phyloP scores from a whole-genome alignment of 2,113 vertebrate genomes.

The Lipotes vexillifer region DNA sequence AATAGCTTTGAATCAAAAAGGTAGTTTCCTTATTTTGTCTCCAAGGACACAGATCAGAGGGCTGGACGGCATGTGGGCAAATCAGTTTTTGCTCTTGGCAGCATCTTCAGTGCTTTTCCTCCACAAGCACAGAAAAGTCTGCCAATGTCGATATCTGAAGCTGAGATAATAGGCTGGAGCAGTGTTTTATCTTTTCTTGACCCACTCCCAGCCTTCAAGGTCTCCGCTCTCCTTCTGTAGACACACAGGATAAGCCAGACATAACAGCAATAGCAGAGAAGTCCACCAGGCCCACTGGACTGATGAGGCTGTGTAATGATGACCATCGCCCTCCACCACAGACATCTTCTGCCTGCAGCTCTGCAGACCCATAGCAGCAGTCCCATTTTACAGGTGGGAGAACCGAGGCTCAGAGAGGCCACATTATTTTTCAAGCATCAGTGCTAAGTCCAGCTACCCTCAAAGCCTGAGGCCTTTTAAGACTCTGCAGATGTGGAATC shows the following conservation, averaged over 20 bases:
- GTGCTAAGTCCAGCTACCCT: background rate
- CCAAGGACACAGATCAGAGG: conserved; percentile 74
- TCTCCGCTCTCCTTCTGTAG: background rate
- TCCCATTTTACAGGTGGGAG: background rate
- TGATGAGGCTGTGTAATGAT: rapidly evolving
- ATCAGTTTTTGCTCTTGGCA: conserved; percentile 64
- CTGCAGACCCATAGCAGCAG: background rate
- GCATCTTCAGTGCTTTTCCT: conserved; percentile 54
- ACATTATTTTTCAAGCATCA: background rate
- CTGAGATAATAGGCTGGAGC: conserved; percentile 36
- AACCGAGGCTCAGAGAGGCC: background rate
- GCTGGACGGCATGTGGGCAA: conserved; percentile 70
- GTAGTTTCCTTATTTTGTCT: conserved; percentile 70
- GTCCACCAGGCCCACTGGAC: background rate
- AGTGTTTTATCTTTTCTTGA: conserved; percentile 14
- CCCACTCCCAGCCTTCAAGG: conserved; percentile 32
- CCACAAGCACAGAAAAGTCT: conserved; percentile 52
- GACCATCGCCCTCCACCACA: rapidly evolving
- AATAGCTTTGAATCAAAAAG: conserved; percentile 73
- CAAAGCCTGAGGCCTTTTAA: background rate
- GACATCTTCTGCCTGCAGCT: background rate
- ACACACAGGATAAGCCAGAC: background rate
- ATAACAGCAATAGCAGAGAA: background rate
- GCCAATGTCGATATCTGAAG: conserved; percentile 63
- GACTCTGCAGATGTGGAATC: background rate